These are phyloP conservation scores for Pandemis cinnamomeana DNA, from an alignment of 2,888 invertebrate genomes.

Conservation along the genomic window DNA sequence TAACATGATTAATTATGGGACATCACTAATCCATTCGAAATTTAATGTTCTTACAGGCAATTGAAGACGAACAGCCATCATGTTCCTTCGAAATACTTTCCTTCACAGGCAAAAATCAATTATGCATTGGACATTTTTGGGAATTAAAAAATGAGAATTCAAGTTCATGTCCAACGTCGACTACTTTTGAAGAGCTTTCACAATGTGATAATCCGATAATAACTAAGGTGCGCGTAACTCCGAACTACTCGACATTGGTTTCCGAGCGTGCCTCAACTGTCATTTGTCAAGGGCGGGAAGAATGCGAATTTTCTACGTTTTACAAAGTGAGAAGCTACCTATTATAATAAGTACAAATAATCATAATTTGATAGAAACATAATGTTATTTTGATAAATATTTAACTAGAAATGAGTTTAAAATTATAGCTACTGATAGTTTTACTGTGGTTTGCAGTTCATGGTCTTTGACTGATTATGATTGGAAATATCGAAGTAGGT, in stretches of 20 bases:
- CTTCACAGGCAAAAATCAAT: conserved; percentile 46
- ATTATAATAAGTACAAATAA: no score
- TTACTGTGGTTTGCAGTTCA: not conserved
- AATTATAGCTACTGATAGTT: not conserved
- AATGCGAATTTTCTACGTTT: conserved; percentile 61
- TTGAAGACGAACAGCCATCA: conserved; percentile 60
- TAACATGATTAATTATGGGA: not conserved
- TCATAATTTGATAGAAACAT: not conserved
- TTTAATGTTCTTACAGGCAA: conserved; percentile 53
- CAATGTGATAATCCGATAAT: conserved; percentile 65
- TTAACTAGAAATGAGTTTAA: not conserved
- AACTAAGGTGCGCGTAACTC: conserved; percentile 57
- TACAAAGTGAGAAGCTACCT: conserved; percentile 58
- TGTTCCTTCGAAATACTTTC: conserved; percentile 68
- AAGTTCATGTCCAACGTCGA: conserved; percentile 50
- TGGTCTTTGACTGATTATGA: not conserved
- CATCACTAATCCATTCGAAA: conserved; percentile 28
- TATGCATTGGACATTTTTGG: conserved; percentile 56
- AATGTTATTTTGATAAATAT: not conserved
- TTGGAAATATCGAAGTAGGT: no score
- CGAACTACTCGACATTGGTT: conserved; percentile 47
- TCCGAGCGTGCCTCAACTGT: conserved; percentile 48
- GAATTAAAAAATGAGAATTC: conserved; percentile 37
- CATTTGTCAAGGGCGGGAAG: conserved; percentile 59
- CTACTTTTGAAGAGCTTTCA: conserved; percentile 53